A percentile compares a stretch with the other conserved stretches of the same genome.
Conservation (phyloP, 2,113 vertebrate genomes). For the Emydura subglobosa region DNA sequence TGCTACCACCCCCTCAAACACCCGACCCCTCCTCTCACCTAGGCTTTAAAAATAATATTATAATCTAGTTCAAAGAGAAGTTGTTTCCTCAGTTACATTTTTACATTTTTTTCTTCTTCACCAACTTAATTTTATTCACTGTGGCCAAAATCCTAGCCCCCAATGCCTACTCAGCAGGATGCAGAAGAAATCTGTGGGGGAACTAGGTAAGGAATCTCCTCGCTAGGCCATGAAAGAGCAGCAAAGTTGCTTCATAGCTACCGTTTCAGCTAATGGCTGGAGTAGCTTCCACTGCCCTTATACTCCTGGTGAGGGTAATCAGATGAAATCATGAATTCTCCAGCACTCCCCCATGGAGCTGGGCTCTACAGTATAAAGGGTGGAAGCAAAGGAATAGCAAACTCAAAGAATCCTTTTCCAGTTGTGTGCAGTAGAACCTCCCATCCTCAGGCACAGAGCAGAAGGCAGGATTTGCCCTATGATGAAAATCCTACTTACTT, state of each 20-base stretch:
- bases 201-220: not conserved
- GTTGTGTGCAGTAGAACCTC: not conserved
- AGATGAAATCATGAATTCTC: constrained; percentile 6
- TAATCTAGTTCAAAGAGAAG: not conserved
- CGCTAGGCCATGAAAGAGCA: not conserved
- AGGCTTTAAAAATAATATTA: not conserved
- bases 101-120: not conserved
- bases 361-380: not conserved
- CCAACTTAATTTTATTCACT: not conserved
- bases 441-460: not conserved
- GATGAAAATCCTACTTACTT: not conserved
- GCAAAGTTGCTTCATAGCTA: not conserved
- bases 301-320: constrained; percentile 38
- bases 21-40: no score
- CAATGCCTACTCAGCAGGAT: not conserved
- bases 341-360: not conserved
- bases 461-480: not conserved
- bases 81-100: not conserved
- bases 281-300: constrained; percentile 60
- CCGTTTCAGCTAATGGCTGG: not conserved
- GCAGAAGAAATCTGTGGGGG: not conserved
- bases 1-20: no score
- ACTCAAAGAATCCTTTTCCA: not conserved
- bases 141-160: no score
- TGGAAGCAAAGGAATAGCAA: not conserved